Evolutionary conservation across 1,140 invertebrate genomes (phyloP).

Genomic region (Drosophila suzukii): DNA sequence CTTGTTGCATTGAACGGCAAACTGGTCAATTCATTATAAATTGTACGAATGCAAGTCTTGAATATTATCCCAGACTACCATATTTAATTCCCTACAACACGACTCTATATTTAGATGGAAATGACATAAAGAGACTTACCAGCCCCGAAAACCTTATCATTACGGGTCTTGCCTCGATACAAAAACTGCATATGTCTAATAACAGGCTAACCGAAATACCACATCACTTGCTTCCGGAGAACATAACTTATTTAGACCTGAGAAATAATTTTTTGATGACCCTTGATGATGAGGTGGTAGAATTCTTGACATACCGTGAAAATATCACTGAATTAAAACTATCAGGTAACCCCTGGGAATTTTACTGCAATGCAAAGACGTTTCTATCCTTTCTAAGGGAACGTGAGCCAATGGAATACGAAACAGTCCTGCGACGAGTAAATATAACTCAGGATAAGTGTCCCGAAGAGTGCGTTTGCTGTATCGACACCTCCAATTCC

Average conservation of each 20-base stretch:
- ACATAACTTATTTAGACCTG: slow-evolving; percentile 15
- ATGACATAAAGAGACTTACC: not conserved
- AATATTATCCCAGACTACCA: slow-evolving; percentile 2
- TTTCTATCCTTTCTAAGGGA: slow-evolving; percentile 8
- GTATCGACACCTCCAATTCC: not conserved
- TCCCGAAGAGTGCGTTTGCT: slow-evolving; percentile 19
- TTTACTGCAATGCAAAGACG: slow-evolving; percentile 1
- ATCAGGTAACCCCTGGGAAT: slow-evolving; percentile 20
- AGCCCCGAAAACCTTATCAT: not conserved
- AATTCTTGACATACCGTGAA: not conserved
- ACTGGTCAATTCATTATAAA: slow-evolving; percentile 2
- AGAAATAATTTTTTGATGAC: slow-evolving; percentile 1
- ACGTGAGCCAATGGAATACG: slow-evolving; percentile 8
- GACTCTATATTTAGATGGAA: not conserved
- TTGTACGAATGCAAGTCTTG: not conserved
- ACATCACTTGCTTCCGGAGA: not conserved
- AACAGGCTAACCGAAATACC: slow-evolving; percentile 9
- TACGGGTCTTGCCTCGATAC: slow-evolving; percentile 6
- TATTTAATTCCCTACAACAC: not conserved
- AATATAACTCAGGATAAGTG: not conserved
- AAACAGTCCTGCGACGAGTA: not conserved
- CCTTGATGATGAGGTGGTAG: slow-evolving; percentile 1
- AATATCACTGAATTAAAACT: not conserved
- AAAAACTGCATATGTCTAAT: not conserved
- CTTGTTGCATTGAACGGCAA: not conserved